Conservation (phyloP, 2,888 invertebrate species). For the Anorthoa munda region DNA sequence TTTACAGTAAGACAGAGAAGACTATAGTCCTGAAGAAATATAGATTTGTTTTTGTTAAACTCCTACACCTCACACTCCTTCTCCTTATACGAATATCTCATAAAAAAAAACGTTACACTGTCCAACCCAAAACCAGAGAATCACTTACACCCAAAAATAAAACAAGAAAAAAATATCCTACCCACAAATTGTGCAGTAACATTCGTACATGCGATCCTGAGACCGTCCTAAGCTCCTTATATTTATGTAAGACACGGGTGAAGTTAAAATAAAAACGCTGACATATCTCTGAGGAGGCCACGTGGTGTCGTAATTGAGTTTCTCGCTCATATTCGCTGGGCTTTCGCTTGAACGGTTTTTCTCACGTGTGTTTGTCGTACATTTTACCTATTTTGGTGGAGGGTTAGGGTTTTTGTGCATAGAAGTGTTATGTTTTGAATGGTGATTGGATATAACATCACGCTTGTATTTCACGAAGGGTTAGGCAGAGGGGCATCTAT, state of each 20-base stretch:
- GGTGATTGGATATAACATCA: background rate
- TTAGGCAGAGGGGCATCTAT: too few species aligned
- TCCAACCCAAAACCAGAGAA: background rate
- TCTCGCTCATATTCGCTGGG: conserved; percentile 46
- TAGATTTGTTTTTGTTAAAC: too few species aligned
- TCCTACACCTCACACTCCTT: too few species aligned
- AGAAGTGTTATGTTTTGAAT: conserved; percentile 4
- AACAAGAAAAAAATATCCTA: conserved; percentile 29
- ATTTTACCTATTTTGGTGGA: conserved; percentile 14
- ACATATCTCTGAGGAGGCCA: conserved; percentile 58
- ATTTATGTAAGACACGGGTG: conserved; percentile 57
- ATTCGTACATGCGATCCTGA: conserved; percentile 31
- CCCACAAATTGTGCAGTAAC: conserved; percentile 50
- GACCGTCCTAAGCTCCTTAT: conserved; percentile 50
- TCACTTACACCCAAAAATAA: conserved; percentile 27
- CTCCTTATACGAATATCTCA: too few species aligned
- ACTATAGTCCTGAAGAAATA: too few species aligned
- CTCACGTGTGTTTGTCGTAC: conserved; percentile 29
- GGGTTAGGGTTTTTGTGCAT: conserved; percentile 29
- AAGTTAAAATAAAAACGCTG: conserved; percentile 66
- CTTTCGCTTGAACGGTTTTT: conserved; percentile 51
- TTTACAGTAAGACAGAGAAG: too few species aligned
- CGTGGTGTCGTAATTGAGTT: conserved; percentile 65
- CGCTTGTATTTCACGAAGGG: too few species aligned
- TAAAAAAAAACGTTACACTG: background rate